Base-by-base conservation (phyloP, 2,797 vertebrate species). In the Eupleurogrammus muticus region DNA sequence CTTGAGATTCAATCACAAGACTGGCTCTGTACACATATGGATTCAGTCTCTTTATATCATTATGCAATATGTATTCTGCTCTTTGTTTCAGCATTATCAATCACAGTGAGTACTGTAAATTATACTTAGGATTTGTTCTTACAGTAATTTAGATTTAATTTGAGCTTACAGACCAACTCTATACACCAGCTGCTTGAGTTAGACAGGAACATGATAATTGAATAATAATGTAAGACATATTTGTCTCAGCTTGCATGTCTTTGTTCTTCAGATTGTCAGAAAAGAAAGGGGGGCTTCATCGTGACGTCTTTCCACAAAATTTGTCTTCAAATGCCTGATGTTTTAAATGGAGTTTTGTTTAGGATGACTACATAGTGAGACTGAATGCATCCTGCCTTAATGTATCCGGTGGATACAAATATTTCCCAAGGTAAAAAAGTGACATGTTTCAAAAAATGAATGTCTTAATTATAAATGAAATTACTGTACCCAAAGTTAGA, bases 11-110 rank as follows among this genome's bases (percentile, higher is more conserved):
- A 32, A 34, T 58, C 38, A 14, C 11, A 20, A 65, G 14, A 32
- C 28, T 7, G 17, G 34, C 32, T 7, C 12, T 63, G 34, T 47
- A n/a, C 20, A 47, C 46, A 42, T 34, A 50, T 32, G 49, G 24
- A 32, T 58, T 57, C 34, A 57, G 60, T 61, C 61, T 58, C 36
- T 47, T 52, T 34, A 59, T 42, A 12, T 69, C 52, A 61, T 21
- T 54, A 5, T 49, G 14, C 51, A 64, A 48, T 14, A 49, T 77
- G 58, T 61, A 10, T 54, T 70, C 14, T 62, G 28, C 16, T 60
- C 17, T 57, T 51, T 70, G n/a, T 70, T 49, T 58, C 24, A 49
- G 9, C 10, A 0, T 16, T 51, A 57, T 50, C 28, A 62, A 60
- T 74, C 28, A 20, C 35, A 60, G 17, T 57, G 9, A 23, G n/a